Base-by-base conservation (phyloP, 2,888 invertebrate species). In the Cataglyphis livida region DNA sequence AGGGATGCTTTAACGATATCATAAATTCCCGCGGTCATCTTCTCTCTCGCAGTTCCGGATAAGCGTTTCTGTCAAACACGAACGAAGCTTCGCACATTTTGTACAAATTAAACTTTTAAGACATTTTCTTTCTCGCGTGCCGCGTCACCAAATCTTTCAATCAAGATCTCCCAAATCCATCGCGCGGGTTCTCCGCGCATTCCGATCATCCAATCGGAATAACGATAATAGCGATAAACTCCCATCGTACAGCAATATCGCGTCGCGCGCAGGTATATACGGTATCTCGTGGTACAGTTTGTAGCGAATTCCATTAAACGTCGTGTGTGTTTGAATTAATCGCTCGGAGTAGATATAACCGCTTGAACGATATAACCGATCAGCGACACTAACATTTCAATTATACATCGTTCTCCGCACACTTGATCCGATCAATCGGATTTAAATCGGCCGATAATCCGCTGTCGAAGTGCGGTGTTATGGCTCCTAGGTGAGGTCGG, bases 11-110 rank as follows among this genome's bases (percentile, higher is more conserved):
- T 93, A 93, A 93, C 92, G 90, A 90, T 90, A 74, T 90, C 90
- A 92, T 94, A 94, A 94, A 93, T 93, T 93, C 90, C 90, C 87
- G 85, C 90, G 93, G 93, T 93, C 93, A 93, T 93, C 93, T 93
- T 93, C 91, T 91, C 85, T 89, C 91, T 91, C 88, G 91, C 86
- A 92, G 89, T 88, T 85, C 85, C 83, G 88, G 90, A 92, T 93
- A 92, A 91, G 89, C 92, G 90, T 91, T 86, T 88, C 92, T 91
- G 86, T 87, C 84, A 88, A 88, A 90, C 88, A 90, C 73, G 84
- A 91, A 88, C 85, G 85, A 87, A 83, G 85, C 87, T 87, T 51
- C 82, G 81, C 78, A 75, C 85, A 38, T 51, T 86, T 86, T 85
- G 87, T 88, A 86, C 91, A 90, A 65, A 91, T 91, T 89, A 91